Conservation (phyloP, 2,797 vertebrate genomes). For the Anguilla anguilla region DNA sequence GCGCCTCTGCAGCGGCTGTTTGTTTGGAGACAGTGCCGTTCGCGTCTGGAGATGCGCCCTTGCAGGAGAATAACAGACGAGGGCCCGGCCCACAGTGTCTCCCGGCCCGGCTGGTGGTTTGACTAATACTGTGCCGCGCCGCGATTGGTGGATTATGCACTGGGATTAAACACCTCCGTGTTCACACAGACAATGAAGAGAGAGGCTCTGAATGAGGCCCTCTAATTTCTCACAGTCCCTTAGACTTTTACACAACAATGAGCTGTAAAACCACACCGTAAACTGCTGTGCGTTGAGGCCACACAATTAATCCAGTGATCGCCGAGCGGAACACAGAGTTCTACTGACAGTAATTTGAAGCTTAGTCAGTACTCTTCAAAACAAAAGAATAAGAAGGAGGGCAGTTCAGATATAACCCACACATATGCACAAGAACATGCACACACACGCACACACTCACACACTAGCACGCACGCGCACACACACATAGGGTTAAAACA, state of each 20-base stretch:
- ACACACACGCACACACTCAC: neutral
- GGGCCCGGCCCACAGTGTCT: neutral
- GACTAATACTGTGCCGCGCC: neutral
- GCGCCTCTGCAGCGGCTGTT: neutral
- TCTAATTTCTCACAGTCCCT: neutral
- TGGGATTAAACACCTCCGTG: neutral
- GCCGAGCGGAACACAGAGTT: neutral
- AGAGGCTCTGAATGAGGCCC: neutral
- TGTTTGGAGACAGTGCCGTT: neutral
- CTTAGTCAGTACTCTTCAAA: neutral
- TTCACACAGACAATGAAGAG: neutral
- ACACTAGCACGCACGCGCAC: neutral
- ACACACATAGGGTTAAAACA: neutral
- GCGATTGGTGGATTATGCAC: neutral
- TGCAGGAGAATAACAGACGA: neutral
- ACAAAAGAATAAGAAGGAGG: neutral
- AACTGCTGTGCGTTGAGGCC: neutral
- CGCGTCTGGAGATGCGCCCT: neutral
- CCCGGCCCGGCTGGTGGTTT: neutral
- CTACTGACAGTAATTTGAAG: slow-evolving; percentile 12
- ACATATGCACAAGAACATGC: neutral
- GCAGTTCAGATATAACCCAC: neutral
- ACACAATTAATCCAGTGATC: neutral
- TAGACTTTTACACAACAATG: neutral
- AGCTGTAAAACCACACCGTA: neutral